These are phyloP conservation scores for Leptura quadrifasciata DNA, from an alignment of 2,888 invertebrate species.

Conservation along the genomic window DNA sequence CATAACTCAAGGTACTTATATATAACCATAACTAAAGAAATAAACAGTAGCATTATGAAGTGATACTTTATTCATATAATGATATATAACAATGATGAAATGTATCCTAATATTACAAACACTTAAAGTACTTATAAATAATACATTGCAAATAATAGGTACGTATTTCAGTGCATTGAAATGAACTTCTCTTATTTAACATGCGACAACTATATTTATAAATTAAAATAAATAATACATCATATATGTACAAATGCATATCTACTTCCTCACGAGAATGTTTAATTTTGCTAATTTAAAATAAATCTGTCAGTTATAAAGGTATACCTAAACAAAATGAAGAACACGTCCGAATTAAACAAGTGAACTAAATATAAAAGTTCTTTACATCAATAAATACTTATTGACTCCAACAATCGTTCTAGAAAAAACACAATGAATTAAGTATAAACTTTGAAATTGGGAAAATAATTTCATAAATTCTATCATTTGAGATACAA, in stretches of 20 bases:
- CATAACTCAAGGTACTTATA: neutral
- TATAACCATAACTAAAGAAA: neutral
- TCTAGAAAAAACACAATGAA: neutral
- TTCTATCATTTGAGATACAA: too few species aligned
- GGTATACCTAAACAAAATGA: neutral
- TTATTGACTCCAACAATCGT: neutral
- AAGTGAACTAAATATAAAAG: neutral
- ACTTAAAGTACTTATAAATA: slow-evolving; percentile 29
- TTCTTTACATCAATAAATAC: neutral
- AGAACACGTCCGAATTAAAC: neutral
- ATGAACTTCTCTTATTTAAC: slow-evolving; percentile 16
- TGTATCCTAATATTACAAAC: slow-evolving; percentile 4
- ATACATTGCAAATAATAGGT: slow-evolving; percentile 32
- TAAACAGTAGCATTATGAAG: neutral
- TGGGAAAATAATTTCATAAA: neutral
- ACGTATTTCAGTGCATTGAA: slow-evolving; percentile 44
- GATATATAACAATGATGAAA: slow-evolving; percentile 33
- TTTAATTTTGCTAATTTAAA: neutral
- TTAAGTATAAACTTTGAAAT: too few species aligned
- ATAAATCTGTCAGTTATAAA: neutral
- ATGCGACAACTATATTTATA: slow-evolving; percentile 30
- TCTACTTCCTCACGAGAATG: slow-evolving; percentile 5
- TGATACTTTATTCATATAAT: slow-evolving; percentile 31
- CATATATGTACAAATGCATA: slow-evolving; percentile 11
- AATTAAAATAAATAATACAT: slow-evolving; percentile 47